Evolutionary conservation across 2,888 invertebrate species (phyloP).

Genomic region (Luperina testacea): DNA sequence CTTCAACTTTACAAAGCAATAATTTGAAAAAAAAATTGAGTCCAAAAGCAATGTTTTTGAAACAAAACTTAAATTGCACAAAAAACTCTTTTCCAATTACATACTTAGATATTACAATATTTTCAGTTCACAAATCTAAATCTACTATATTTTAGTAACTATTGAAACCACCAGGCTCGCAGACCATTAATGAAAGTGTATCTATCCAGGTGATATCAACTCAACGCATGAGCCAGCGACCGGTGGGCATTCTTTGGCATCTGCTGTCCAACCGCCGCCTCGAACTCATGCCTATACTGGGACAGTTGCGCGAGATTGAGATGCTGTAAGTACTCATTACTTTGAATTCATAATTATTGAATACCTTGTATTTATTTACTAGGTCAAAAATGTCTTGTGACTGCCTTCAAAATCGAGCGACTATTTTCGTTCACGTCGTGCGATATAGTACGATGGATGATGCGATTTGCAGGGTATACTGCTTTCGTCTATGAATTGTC

Average conservation of each 20-base stretch:
- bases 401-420: too few relatives aligned
- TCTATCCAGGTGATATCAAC: slow-evolving; percentile 84
- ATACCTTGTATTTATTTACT: too few relatives aligned
- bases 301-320: slow-evolving; percentile 92
- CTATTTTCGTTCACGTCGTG: too few relatives aligned
- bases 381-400: too few relatives aligned
- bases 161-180: neutral
- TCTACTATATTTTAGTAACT: neutral
- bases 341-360: too few relatives aligned
- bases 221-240: slow-evolving; percentile 89
- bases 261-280: slow-evolving; percentile 93
- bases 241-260: slow-evolving; percentile 95
- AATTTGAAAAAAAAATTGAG: too few relatives aligned
- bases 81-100: neutral
- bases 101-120: neutral
- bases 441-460: too few relatives aligned
- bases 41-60: neutral
- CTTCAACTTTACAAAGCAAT: too few relatives aligned
- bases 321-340: slow-evolving; percentile 89
- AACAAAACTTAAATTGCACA: neutral
- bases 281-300: slow-evolving; percentile 93
- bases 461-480: too few relatives aligned
- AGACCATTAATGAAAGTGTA: slow-evolving; percentile 12
- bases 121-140: neutral
- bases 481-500: neutral